Base-by-base conservation (phyloP, 1,140 invertebrate species). In the Pinna nobilis region DNA sequence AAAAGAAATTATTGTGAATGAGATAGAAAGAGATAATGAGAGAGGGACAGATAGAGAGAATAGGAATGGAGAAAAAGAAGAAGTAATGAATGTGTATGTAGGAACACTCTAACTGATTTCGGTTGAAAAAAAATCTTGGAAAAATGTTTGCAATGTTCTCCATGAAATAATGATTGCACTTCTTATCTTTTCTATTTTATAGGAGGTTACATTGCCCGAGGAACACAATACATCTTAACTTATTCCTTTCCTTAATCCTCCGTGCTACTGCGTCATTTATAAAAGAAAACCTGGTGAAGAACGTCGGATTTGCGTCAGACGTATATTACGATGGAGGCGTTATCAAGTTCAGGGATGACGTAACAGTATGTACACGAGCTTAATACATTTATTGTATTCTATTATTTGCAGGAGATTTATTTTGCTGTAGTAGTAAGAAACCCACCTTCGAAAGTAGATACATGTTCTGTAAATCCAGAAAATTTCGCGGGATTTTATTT, bases 171-270 rank as follows among this genome's bases (percentile, higher is more conserved):
- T n/a, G n/a, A 41, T 73, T 18, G 15, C 25, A 30, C 18, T 30
- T 13, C 30, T 6, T 57, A 47, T 47, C 15, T 47, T 23, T 41
- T 66, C 51, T 37, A 70, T 65, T 39, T 72, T 50, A 59, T 81
- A 94, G 93, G 80, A 92, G 91, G 77, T 85, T 94, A 3, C 90
- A 92, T 74, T 94, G 93, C 84, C 90, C 93, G 0, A 88, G 93
- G 61, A 94, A 94, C 84, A 92, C 90, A 41, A 87, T 94, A 0
- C 93, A 94, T 80, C 91, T 93, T 85, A 92, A 94, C 79, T 84
- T 94, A n/a, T 94, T 94, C 81, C 86, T 90, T 0, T 93, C 93
- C 0, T 94, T 94, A 85, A 93, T 94, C n/a, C 87, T 94, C 71
- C 88, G 92, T 78, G 92, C 92, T 0, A 89, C 91, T n/a, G 90